Evolutionary conservation across 2,888 invertebrate species (phyloP), one percentile per base, ranked within the genome.

Genomic region (Mythimna impura): DNA sequence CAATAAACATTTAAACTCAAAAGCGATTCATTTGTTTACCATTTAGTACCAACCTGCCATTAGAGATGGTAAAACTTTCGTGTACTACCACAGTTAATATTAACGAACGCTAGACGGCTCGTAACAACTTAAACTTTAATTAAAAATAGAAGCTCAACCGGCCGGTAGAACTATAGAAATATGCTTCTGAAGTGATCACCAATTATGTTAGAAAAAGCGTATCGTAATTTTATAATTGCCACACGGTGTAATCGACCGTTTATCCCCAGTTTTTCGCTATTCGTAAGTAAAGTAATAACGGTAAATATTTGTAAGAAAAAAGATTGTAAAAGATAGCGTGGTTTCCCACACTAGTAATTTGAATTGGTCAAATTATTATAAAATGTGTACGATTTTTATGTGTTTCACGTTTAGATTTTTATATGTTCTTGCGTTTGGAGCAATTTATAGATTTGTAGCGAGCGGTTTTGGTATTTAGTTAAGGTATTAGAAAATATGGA

Each of bases 151-250:
- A 92, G 93, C 93, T 87, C 75, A 86, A 89, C 89, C 85, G 82
- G 86, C 86, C 85, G 88, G 80, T 85, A 82, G 75, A 86, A 85
- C 83, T 83, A 83, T 75, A 81, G 79, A 81, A 85, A 76, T 85
- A 93, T 90, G 95, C 95, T 95, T 95, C 95, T 93, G 95, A 90
- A 88, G 92, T 88, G 89, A 93, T 93, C 92, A 90, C 83, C 91
- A 91, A 93, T 93, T 92, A 92, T 89, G 85, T 72, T 84, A 87
- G 91, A 93, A 94, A 94, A 93, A 95, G 93, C 94, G 93, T 95
- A 85, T 90, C 93, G 87, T 89, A 91, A 90, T 86, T 88, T 84
- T 86, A 75, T 89, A 87, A 86, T 82, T 61, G 82, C 72, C 82
- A 8, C 75, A 87, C 83, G 84, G 83, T 87, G 65, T 83, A 86